phyloP scores from a whole-genome alignment of 2,797 vertebrate genomes.

The Microhierax caerulescens region DNA sequence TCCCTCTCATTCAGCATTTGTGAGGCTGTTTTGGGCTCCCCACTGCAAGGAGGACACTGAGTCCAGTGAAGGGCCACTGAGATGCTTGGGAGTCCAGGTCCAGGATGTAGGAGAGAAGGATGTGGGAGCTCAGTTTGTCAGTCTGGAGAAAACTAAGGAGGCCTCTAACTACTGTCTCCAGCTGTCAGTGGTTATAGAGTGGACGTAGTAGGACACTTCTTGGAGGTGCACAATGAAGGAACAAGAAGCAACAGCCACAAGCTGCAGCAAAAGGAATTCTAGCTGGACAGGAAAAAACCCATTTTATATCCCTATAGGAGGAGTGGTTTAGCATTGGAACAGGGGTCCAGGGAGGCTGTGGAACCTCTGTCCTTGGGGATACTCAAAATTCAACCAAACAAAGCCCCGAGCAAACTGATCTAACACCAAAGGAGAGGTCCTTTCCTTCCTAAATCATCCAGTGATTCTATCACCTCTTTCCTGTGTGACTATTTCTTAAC shows the following conservation, averaged over 20 bases:
- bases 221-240: neutral
- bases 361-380: neutral
- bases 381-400: neutral
- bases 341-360: neutral
- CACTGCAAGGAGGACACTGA: neutral
- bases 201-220: neutral
- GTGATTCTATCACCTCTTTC: neutral
- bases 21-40: neutral
- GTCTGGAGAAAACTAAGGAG: neutral
- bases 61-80: neutral
- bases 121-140: neutral
- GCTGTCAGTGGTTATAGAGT: neutral
- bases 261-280: neutral
- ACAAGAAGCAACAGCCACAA: neutral
- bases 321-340: neutral
- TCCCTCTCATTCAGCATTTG: neutral
- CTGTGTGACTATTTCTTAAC: accelerated
- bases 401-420: neutral
- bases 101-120: neutral
- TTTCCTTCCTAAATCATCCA: neutral
- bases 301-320: no score
- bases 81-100: neutral
- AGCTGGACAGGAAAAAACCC: accelerated
- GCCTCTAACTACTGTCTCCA: neutral
- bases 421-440: neutral